Base-by-base conservation (phyloP, 1,140 invertebrate genomes). In the Drosophila prosaltans region DNA sequence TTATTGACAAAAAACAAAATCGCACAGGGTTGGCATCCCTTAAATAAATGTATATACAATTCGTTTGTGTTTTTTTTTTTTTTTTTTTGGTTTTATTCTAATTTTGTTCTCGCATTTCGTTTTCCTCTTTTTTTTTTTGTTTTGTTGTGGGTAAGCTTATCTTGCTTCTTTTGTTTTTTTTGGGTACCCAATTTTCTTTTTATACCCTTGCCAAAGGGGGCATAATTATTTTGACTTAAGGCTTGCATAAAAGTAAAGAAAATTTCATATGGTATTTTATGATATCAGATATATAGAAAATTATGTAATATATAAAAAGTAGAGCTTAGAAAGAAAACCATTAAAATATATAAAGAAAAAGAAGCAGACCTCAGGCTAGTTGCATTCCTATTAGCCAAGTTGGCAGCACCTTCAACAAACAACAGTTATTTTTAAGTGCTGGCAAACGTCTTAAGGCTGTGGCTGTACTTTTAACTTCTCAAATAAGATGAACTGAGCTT, bases 1-100 rank as follows among this genome's bases (percentile, higher is more conserved):
- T 88, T 88, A 88, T 88, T 83, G 77, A 77, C 68, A 80, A 68
- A 78, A 36, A 39, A 70, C 73, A 63, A 57, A 32, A 41, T 32
- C 57, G 32, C 32, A 36, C 21, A 51, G 45, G 45, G 8, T 51
- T 51, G 21, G 1, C 45, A 51, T 51, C 45, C 45, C 8, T 51
- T 51, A 51, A 10, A 51, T 26, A 10, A 9, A 26, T 51, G 21
- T 51, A 51, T 51, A 51, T 51, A 70, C 32, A 36, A 36, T 36
- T 36, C 32, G 3, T 3, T 7, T 36, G 3, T 36, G 3, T 36
- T 36, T 36, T 36, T 36, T 65, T 73, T 66, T 82, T 67, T 86
- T 77, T 41, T 65, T 77, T 71, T 39, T 48, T 24, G 21, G 21
- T 51, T 51, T 57, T 69, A 58, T 80, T 73, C 76, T 79, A 83